Conservation (phyloP, 2,797 vertebrate genomes). For the Melanotaenia pygmaea region DNA sequence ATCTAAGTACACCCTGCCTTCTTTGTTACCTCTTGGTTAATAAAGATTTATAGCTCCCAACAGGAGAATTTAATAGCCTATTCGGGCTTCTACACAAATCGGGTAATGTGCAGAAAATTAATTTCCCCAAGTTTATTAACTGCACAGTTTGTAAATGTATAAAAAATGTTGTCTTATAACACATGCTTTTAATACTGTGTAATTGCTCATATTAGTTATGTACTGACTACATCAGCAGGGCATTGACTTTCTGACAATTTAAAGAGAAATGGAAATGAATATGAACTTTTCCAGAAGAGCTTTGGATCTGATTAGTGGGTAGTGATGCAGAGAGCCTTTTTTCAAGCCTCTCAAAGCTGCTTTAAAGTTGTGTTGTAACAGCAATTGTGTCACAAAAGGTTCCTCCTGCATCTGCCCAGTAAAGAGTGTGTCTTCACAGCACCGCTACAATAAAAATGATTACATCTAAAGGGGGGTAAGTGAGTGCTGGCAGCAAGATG, state of each 20-base stretch:
- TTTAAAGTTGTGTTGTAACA: conserved; percentile 72
- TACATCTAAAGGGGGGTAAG: conserved; percentile 46
- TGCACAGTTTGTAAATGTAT: conserved; percentile 27
- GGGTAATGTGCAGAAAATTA: conserved; percentile 35
- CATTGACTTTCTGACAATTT: background rate
- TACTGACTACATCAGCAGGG: background rate
- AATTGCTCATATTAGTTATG: conserved; percentile 5
- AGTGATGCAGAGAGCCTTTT: conserved; percentile 15
- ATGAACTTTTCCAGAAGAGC: background rate
- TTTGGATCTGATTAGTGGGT: background rate
- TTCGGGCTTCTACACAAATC: conserved; percentile 28
- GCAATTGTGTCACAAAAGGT: conserved; percentile 31
- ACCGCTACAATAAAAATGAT: conserved; percentile 24
- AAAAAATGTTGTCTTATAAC: conserved; percentile 35
- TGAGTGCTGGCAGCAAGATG: conserved; percentile 48
- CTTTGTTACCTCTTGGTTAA: conserved; percentile 41
- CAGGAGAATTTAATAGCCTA: conserved; percentile 38
- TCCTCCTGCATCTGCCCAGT: conserved; percentile 27
- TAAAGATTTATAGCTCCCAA: conserved; percentile 52
- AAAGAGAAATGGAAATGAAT: background rate
- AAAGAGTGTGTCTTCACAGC: conserved; percentile 26
- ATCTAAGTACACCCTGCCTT: conserved; percentile 35
- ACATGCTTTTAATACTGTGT: conserved; percentile 7
- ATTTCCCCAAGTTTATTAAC: conserved; percentile 39
- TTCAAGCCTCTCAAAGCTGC: background rate